Evolutionary conservation across 2,888 invertebrate genomes (phyloP).

Genomic region (Entomobrya proxima): DNA sequence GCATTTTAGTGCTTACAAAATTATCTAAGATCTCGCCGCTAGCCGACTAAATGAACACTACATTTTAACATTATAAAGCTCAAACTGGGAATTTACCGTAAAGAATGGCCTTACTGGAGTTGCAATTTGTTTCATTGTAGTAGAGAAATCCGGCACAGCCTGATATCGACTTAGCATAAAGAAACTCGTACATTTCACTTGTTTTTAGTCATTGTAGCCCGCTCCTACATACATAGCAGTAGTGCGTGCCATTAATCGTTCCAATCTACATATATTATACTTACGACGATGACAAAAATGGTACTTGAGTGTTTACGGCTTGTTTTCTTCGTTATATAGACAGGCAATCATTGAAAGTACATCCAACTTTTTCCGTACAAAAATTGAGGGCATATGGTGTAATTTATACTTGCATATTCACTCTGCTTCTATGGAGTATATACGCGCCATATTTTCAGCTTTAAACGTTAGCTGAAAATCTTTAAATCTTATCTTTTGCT

Average conservation of each 20-base stretch:
- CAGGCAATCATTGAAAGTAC: neutral
- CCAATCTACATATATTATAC: neutral
- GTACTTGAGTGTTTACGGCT: neutral
- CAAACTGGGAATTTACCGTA: no score
- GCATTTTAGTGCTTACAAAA: no score
- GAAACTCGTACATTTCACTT: no score
- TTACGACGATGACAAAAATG: neutral
- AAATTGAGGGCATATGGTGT: conserved; percentile 19
- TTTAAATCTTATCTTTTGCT: conserved; percentile 62
- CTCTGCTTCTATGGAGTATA: conserved; percentile 27
- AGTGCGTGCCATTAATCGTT: neutral
- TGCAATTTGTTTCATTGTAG: no score
- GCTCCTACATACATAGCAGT: no score
- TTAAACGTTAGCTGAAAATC: conserved; percentile 33
- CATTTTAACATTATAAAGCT: no score
- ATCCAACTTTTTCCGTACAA: neutral
- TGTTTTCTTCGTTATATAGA: neutral
- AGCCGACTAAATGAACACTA: no score
- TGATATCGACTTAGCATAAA: no score
- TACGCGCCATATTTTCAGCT: conserved; percentile 6
- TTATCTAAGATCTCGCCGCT: no score
- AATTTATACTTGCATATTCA: conserved; percentile 9
- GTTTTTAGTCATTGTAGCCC: no score
- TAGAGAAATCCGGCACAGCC: no score
- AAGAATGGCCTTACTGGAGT: no score